These are phyloP conservation scores for Microctenopoma lineatum DNA, from an alignment of 2,797 vertebrate genomes.

Conservation along the genomic window DNA sequence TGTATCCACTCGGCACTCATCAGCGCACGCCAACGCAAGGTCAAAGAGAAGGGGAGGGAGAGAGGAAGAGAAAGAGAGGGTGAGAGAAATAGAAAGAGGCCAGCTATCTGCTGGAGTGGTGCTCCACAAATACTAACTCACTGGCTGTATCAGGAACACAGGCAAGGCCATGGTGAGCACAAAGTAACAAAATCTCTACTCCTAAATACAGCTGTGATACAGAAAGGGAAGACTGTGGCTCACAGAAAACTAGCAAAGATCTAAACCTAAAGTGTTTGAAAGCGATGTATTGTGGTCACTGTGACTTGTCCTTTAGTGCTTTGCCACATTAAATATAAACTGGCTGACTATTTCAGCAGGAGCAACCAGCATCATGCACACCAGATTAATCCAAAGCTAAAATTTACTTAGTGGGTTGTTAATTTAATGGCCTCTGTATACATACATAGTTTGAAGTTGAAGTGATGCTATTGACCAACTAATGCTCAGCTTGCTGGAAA, in stretches of 20 bases:
- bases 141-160: constrained; percentile 59
- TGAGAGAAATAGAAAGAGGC: constrained; percentile 59
- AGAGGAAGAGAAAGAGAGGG: constrained; percentile 27
- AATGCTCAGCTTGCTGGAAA: neutral
- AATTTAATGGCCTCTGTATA: constrained; percentile 29
- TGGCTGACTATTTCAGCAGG: constrained; percentile 1
- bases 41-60: constrained; percentile 61
- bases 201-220: constrained; percentile 9
- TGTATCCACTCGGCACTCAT: constrained; percentile 77
- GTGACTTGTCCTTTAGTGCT: constrained; percentile 5
- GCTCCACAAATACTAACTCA: constrained; percentile 69
- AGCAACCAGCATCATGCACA: constrained; percentile 3
- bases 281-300: neutral
- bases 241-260: neutral
- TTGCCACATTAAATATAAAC: constrained; percentile 3
- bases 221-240: neutral
- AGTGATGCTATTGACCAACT: constrained; percentile 7
- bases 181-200: constrained; percentile 21
- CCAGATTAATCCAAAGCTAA: constrained; percentile 32
- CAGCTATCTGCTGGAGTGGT: constrained; percentile 74
- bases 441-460: constrained; percentile 5
- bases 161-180: constrained; percentile 27
- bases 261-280: neutral
- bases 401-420: constrained; percentile 23
- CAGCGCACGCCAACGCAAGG: constrained; percentile 79